Evolutionary conservation across 2,797 vertebrate species (phyloP).

Genomic region (Tenualosa thibaudeaui): DNA sequence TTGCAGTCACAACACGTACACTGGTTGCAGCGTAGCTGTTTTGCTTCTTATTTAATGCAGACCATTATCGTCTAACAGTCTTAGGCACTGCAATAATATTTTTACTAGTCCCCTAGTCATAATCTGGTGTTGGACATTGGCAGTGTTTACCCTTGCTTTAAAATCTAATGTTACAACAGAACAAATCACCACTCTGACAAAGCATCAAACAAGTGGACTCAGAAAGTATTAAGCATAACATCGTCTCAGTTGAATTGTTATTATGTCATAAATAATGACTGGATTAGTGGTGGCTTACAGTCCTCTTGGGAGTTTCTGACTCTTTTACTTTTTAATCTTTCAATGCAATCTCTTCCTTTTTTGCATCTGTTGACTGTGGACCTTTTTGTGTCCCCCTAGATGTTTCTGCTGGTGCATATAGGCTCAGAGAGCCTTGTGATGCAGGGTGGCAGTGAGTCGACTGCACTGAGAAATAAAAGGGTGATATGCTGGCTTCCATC

Average conservation of each 20-base stretch:
- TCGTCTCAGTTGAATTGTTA: constrained; percentile 9
- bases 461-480: not conserved
- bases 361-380: not conserved
- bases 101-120: not conserved
- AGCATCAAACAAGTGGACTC: not conserved
- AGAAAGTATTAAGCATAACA: not conserved
- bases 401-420: not conserved
- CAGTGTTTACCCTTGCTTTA: not conserved
- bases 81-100: not conserved
- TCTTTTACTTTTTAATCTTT: not conserved
- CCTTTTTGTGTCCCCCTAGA: not conserved
- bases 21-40: not conserved
- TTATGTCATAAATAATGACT: constrained; percentile 31
- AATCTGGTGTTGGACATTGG: not conserved
- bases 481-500: not conserved
- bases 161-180: not conserved
- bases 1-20: not conserved
- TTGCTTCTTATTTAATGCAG: not conserved
- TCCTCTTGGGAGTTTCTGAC: not conserved
- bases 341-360: not conserved
- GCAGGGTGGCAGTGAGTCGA: not conserved
- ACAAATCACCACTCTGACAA: not conserved
- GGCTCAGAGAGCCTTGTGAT: not conserved
- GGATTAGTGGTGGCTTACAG: not conserved
- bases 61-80: not conserved